These are phyloP conservation scores for Ataeniobius toweri DNA, from an alignment of 2,797 vertebrate species.

Conservation along the genomic window DNA sequence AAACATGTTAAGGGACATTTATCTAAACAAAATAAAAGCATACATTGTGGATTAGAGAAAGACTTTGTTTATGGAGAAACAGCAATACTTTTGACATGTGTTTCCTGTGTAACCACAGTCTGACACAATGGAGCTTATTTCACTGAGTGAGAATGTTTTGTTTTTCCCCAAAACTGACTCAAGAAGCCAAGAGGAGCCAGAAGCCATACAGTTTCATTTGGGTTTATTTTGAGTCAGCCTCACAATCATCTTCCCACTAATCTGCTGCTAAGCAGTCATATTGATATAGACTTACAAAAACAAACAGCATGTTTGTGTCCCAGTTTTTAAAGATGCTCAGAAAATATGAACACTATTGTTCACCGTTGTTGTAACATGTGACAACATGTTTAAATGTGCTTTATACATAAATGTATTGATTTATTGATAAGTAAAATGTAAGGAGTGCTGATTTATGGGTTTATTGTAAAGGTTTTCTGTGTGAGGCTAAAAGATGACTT, in stretches of 20 bases:
- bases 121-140: not conserved
- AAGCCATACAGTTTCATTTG: not conserved
- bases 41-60: not conserved
- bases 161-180: not conserved
- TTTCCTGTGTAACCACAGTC: not conserved
- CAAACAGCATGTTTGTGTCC: not conserved
- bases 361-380: too few relatives aligned
- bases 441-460: not conserved
- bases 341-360: not conserved
- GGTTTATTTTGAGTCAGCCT: not conserved
- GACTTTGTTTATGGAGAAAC: not conserved
- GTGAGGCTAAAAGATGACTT: constrained; percentile 1
- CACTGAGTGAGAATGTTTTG: not conserved
- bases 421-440: not conserved
- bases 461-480: constrained; percentile 7
- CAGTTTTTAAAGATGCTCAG: not conserved
- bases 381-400: too few relatives aligned
- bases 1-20: too few relatives aligned
- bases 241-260: constrained; percentile 4
- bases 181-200: not conserved
- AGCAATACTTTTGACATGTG: not conserved
- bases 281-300: not conserved
- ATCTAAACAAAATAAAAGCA: too few relatives aligned
- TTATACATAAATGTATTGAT: too few relatives aligned
- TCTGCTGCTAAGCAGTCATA: constrained; percentile 1